A percentile compares a stretch with the other conserved stretches of the same genome.
These are phyloP conservation scores for Hylyphantes graminicola DNA, from an alignment of 1,140 invertebrate genomes.

Conservation along the genomic window DNA sequence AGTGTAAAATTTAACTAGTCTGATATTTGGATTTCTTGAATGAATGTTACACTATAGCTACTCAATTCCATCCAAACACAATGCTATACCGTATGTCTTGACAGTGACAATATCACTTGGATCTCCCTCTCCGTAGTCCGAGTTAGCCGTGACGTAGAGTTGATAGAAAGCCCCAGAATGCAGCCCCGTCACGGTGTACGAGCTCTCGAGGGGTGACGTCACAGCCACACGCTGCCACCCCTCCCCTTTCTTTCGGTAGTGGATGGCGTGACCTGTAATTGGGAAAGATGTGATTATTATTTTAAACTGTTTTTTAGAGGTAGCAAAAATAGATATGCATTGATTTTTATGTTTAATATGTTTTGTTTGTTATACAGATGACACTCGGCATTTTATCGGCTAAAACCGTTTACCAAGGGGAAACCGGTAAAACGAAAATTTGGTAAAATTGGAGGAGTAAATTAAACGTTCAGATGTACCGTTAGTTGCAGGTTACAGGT, in stretches of 20 bases:
- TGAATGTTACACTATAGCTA: background rate
- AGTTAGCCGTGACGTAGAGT: conserved; percentile 87
- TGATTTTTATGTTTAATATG: too few species aligned
- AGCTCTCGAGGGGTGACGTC: conserved; percentile 58
- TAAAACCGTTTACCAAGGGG: too few species aligned
- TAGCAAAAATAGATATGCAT: too few species aligned
- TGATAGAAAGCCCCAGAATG: conserved; percentile 88
- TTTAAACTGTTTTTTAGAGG: too few species aligned
- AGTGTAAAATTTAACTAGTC: too few species aligned
- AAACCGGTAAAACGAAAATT: too few species aligned
- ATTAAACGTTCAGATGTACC: too few species aligned
- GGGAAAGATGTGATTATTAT: background rate
- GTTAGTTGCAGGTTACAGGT: too few species aligned
- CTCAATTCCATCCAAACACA: background rate
- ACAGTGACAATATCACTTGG: conserved; percentile 72
- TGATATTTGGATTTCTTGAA: too few species aligned
- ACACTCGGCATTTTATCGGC: too few species aligned
- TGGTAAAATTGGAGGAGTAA: too few species aligned
- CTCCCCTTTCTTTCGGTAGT: conserved; percentile 55
- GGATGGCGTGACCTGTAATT: conserved; percentile 43
- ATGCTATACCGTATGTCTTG: conserved; percentile 55
- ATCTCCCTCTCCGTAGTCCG: conserved; percentile 86
- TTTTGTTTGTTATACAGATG: too few species aligned
- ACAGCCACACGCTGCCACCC: conserved; percentile 57
- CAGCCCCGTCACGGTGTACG: conserved; percentile 70